Evolutionary conservation across 1,140 invertebrate genomes (phyloP).

Genomic region (Diabrotica undecimpunctata): DNA sequence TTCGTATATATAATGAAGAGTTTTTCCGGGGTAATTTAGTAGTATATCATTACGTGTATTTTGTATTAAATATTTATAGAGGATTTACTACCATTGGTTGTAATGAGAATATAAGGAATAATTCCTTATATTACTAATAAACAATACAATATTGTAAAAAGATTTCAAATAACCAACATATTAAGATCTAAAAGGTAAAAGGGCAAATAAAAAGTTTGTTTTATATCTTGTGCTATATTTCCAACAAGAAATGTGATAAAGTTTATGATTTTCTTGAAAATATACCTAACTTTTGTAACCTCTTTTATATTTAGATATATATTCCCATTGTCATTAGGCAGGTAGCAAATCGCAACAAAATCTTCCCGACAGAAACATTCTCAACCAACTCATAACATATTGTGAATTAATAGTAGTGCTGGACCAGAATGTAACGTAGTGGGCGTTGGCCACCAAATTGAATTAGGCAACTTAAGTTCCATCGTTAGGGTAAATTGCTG

Average conservation of each 20-base stretch:
- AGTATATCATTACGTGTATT: too few relatives aligned
- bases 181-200: not conserved
- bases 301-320: not conserved
- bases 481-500: not conserved
- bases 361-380: not conserved
- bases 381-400: not conserved
- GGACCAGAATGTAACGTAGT: not conserved
- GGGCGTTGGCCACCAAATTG: not conserved
- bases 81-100: too few relatives aligned
- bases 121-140: too few relatives aligned
- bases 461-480: not conserved
- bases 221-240: not conserved
- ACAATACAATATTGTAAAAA: too few relatives aligned
- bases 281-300: not conserved
- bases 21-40: too few relatives aligned
- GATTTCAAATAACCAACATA: not conserved
- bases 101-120: too few relatives aligned
- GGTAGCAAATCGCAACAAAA: not conserved
- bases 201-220: not conserved
- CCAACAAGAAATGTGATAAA: not conserved
- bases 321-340: not conserved
- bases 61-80: too few relatives aligned
- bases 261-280: not conserved
- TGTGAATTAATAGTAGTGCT: not conserved
- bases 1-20: too few relatives aligned